Percentiles rank a stretch among this genome's conserved stretches.
phyloP scores from a whole-genome alignment of 2,113 vertebrate genomes.

The Passer montanus region DNA sequence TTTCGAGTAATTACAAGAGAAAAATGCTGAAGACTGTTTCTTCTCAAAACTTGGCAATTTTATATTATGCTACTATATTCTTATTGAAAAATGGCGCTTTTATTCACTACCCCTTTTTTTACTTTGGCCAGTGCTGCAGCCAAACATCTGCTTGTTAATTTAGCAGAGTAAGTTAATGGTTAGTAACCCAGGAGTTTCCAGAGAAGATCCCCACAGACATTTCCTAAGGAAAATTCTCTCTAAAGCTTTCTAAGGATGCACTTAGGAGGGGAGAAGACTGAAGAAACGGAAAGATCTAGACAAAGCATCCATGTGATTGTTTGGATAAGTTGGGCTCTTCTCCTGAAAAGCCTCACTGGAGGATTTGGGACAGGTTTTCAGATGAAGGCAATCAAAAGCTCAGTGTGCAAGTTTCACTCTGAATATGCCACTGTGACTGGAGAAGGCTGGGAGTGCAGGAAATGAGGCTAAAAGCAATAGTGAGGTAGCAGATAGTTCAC shows the following conservation, averaged over 20 bases:
- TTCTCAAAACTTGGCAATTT: slow-evolving; percentile 50
- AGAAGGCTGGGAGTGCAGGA: background rate
- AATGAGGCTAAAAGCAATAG: background rate
- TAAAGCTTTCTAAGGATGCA: background rate
- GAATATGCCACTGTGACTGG: background rate
- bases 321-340: background rate
- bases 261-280: background rate
- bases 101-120: slow-evolving; percentile 3
- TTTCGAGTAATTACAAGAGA: slow-evolving; percentile 53
- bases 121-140: background rate
- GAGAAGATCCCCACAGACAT: background rate
- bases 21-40: slow-evolving; percentile 60
- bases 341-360: background rate
- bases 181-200: background rate
- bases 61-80: slow-evolving; percentile 25
- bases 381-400: background rate
- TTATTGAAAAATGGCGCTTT: slow-evolving; percentile 3
- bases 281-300: background rate
- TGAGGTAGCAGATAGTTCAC: background rate
- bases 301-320: background rate
- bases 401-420: background rate
- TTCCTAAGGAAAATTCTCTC: background rate
- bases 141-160: slow-evolving; percentile 47
- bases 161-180: background rate
- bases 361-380: background rate